These are phyloP conservation scores for Anguilla megastoma DNA, from an alignment of 2,797 vertebrate species.

Conservation along the genomic window DNA sequence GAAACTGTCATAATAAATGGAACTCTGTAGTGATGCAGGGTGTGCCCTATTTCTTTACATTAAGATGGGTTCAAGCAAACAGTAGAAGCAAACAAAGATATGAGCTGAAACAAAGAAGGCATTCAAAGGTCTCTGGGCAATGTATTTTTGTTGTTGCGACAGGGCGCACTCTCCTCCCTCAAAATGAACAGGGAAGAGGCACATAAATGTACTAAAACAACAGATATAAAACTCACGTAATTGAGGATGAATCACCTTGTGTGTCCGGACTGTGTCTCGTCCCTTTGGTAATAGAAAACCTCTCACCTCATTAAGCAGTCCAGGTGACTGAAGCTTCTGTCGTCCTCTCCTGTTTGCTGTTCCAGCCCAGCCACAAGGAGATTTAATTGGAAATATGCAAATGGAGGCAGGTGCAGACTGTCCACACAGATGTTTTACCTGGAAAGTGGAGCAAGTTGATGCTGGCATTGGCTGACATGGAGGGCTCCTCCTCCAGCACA, in stretches of 20 bases:
- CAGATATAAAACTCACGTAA: slow-evolving; percentile 7
- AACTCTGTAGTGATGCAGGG: neutral
- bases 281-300: slow-evolving; percentile 27
- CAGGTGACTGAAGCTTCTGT: slow-evolving; percentile 38
- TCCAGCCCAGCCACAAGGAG: slow-evolving; percentile 33
- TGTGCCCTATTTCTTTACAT: neutral
- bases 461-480: slow-evolving; percentile 5
- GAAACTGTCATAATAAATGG: neutral
- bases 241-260: slow-evolving; percentile 23
- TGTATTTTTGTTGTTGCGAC: neutral
- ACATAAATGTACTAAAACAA: slow-evolving; percentile 3
- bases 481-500: neutral
- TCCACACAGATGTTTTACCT: slow-evolving; percentile 38
- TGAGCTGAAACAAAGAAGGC: neutral
- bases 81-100: neutral
- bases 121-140: neutral
- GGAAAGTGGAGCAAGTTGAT: slow-evolving; percentile 36
- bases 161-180: neutral
- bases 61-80: neutral
- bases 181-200: neutral
- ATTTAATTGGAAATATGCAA: slow-evolving; percentile 47
- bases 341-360: slow-evolving; percentile 36
- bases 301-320: slow-evolving; percentile 33
- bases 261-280: slow-evolving; percentile 8
- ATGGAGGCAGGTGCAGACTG: slow-evolving; percentile 33